Conservation (phyloP, 2,888 invertebrate species). For the Nasonia oneida region DNA sequence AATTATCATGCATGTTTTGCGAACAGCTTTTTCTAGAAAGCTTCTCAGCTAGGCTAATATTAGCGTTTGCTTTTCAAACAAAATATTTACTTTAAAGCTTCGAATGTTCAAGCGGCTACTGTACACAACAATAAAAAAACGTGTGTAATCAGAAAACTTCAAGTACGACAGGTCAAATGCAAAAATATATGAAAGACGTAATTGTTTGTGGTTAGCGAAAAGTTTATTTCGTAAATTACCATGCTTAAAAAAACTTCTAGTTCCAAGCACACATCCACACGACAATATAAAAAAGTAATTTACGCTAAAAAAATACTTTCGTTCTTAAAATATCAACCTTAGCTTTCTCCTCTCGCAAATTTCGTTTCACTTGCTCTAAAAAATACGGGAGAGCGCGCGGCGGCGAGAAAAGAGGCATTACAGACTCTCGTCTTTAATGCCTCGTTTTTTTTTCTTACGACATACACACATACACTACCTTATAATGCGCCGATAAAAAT, state of each 20-base stretch:
- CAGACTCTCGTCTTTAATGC: background rate
- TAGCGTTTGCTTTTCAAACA: too few relatives aligned
- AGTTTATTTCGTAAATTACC: too few relatives aligned
- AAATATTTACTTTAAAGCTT: too few relatives aligned
- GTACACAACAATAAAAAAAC: too few relatives aligned
- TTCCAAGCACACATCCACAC: background rate
- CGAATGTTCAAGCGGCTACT: too few relatives aligned
- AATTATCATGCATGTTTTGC: too few relatives aligned
- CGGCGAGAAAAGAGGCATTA: background rate
- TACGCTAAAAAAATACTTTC: conserved; percentile 24
- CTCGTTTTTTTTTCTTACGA: background rate
- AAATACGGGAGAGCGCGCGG: background rate
- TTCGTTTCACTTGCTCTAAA: conserved; percentile 5
- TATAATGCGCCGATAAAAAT: conserved; percentile 3
- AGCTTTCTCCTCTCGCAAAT: conserved; percentile 8
- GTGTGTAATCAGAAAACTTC: too few relatives aligned
- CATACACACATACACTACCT: background rate
- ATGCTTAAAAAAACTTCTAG: background rate
- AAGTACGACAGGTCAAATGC: too few relatives aligned
- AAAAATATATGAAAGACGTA: too few relatives aligned
- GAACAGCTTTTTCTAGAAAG: too few relatives aligned
- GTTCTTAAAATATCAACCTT: conserved; percentile 5
- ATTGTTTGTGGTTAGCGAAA: too few relatives aligned
- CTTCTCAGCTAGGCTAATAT: too few relatives aligned
- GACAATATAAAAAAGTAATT: conserved; percentile 9